A percentile compares a stretch with the other conserved stretches of the same genome.
These are phyloP conservation scores for Malurus cyaneus DNA, from an alignment of 2,113 vertebrate genomes.

Conservation along the genomic window DNA sequence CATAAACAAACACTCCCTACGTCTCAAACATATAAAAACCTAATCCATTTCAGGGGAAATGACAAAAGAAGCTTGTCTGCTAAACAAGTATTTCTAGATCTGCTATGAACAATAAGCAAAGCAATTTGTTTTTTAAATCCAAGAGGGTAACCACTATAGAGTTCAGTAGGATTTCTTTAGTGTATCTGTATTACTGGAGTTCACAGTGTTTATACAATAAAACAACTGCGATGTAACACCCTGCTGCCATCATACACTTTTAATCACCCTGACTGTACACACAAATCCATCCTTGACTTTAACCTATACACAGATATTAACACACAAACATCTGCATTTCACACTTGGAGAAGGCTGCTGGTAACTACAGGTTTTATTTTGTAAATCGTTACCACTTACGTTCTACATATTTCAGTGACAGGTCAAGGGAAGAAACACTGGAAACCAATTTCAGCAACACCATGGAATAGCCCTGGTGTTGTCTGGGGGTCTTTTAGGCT, in stretches of 20 bases:
- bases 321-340: not conserved
- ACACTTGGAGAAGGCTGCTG: not conserved
- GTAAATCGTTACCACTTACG: not conserved
- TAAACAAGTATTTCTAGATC: not conserved
- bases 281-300: not conserved
- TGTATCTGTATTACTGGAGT: not conserved
- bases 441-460: not conserved
- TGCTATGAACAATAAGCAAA: not conserved
- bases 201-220: not conserved
- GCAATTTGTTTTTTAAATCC: not conserved
- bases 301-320: not conserved
- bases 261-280: not conserved
- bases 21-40: not conserved
- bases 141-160: not conserved
- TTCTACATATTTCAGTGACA: not conserved
- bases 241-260: not conserved
- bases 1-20: not conserved
- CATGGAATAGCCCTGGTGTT: not conserved
- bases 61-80: not conserved
- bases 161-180: not conserved
- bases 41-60: not conserved
- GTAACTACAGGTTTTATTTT: not conserved
- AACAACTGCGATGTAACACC: not conserved
- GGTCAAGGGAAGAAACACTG: not conserved
- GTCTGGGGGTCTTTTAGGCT: not conserved